These are phyloP conservation scores for Pangasianodon gigas DNA, from an alignment of 2,113 vertebrate genomes.

Conservation along the genomic window DNA sequence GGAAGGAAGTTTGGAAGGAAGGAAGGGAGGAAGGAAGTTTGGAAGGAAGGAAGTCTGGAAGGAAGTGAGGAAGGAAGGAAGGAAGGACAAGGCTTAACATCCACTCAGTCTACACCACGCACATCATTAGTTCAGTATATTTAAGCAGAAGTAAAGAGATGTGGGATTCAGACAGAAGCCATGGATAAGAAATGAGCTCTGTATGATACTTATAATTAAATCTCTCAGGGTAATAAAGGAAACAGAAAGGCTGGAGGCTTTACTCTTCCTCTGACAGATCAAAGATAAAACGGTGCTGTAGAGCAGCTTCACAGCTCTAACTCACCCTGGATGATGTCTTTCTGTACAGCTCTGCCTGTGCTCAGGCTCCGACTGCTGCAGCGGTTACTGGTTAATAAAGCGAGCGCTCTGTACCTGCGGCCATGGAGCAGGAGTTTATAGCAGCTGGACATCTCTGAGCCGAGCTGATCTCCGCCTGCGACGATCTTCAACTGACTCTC, in stretches of 20 bases:
- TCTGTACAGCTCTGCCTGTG: constrained; percentile 4
- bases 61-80: not conserved
- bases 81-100: not conserved
- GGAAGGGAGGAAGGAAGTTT: not conserved
- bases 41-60: not conserved
- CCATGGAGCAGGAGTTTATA: not conserved
- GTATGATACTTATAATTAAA: not conserved
- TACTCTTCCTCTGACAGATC: not conserved
- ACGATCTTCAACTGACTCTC: not conserved
- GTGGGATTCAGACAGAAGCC: not conserved
- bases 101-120: not conserved
- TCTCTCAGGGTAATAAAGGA: not conserved
- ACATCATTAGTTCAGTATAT: too few species aligned
- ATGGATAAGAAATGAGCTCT: not conserved
- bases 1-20: not conserved
- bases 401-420: not conserved
- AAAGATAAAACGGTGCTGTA: not conserved
- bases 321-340: constrained; percentile 49
- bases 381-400: not conserved
- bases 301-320: not conserved
- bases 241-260: not conserved
- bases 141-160: not conserved
- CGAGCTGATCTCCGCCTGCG: not conserved
- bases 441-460: constrained; percentile 10
- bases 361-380: constrained; percentile 16